Percentiles rank a stretch among this genome's conserved stretches.
Conservation (phyloP, 2,113 vertebrate genomes). For the Oxyura jamaicensis region DNA sequence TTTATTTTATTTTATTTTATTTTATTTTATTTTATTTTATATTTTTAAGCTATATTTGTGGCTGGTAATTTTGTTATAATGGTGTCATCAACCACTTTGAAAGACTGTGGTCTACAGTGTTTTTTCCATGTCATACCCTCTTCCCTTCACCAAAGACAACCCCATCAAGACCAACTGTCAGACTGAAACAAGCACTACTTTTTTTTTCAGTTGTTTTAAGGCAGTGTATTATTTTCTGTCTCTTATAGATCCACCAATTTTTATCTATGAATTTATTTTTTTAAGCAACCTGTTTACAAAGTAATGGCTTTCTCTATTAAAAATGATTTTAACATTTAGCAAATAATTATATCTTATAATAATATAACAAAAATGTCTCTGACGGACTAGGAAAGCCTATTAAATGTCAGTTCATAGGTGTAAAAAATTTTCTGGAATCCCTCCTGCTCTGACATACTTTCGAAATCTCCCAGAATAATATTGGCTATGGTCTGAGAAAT, state of each 20-base stretch:
- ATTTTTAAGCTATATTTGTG: neutral
- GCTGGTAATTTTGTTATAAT: neutral
- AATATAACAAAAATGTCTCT: neutral
- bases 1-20: too few species aligned
- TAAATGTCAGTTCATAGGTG: neutral
- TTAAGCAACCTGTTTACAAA: neutral
- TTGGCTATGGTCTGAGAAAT: neutral
- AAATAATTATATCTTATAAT: neutral
- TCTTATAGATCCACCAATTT: neutral
- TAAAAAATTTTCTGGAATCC: neutral
- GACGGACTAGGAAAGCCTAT: neutral
- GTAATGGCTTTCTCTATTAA: neutral
- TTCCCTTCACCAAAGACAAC: neutral
- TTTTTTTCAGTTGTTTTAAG: neutral
- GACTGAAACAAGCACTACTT: neutral
- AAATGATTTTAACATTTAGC: neutral
- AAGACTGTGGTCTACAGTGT: neutral
- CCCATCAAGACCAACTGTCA: neutral
- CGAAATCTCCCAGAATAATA: neutral
- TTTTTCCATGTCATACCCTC: neutral
- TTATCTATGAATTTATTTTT: neutral
- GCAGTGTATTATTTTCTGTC: neutral
- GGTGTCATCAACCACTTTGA: neutral
- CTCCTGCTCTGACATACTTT: neutral
- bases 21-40: too few species aligned